Conservation (phyloP, 1,140 invertebrate species). For the Diorhabda sublineata region DNA sequence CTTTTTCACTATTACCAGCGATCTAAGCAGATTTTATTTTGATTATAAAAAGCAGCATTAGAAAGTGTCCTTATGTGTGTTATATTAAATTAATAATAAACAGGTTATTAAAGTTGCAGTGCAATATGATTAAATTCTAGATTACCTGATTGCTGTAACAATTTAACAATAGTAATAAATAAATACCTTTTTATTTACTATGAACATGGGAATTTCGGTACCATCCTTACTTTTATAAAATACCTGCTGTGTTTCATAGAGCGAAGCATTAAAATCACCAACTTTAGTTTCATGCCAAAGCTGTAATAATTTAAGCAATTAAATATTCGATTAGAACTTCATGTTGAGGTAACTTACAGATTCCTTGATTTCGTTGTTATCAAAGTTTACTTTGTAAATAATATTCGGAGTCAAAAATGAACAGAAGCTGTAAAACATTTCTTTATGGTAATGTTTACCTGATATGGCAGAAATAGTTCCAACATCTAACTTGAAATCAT, state of each 20-base stretch:
- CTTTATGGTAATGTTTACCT: conserved; percentile 77
- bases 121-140: too few relatives aligned
- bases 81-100: too few relatives aligned
- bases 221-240: conserved; percentile 95
- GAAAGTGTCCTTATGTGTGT: too few relatives aligned
- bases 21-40: too few relatives aligned
- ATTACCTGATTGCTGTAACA: too few relatives aligned
- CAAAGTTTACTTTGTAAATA: conserved; percentile 85
- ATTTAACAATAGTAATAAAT: not conserved
- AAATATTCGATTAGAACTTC: not conserved
- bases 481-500: conserved; percentile 75
- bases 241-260: conserved; percentile 84
- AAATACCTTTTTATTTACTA: conserved; percentile 55
- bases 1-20: too few relatives aligned
- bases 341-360: conserved; percentile 52
- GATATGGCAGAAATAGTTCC: conserved; percentile 82
- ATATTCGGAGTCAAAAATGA: conserved; percentile 90
- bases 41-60: too few relatives aligned
- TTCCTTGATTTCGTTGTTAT: conserved; percentile 58
- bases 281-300: conserved; percentile 81
- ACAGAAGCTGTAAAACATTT: conserved; percentile 92
- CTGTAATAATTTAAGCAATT: conserved; percentile 49
- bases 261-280: conserved; percentile 73
- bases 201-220: conserved; percentile 96
- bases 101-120: too few relatives aligned